A percentile compares a stretch with the other conserved stretches of the same genome.
phyloP scores from a whole-genome alignment of 2,888 invertebrate genomes.

The Dynastes hyllus region DNA sequence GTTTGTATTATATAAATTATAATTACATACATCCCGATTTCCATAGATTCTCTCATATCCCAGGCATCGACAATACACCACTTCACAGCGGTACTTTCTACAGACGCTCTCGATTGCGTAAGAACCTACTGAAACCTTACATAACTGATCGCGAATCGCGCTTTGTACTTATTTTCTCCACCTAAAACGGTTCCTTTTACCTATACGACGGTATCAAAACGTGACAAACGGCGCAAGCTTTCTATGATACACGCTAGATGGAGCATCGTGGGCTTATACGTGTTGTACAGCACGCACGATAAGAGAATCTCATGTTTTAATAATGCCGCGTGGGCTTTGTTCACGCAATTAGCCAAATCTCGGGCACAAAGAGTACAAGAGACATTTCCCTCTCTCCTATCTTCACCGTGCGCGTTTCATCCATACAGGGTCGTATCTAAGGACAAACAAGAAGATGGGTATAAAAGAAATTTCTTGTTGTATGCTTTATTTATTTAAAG shows the following conservation, averaged over 20 bases:
- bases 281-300: not conserved
- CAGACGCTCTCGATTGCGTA: not conserved
- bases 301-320: slow-evolving; percentile 59
- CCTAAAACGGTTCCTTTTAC: no score
- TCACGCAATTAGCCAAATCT: slow-evolving; percentile 63
- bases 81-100: not conserved
- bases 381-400: not conserved
- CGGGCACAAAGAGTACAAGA: slow-evolving; percentile 48
- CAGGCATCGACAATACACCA: not conserved
- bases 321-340: slow-evolving; percentile 60
- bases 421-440: not conserved
- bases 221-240: not conserved
- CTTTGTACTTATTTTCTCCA: slow-evolving; percentile 2
- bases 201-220: slow-evolving; percentile 1
- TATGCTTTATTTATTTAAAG: not conserved
- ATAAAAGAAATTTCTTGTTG: not conserved
- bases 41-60: not conserved
- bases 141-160: not conserved
- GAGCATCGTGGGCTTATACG: not conserved
- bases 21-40: no score
- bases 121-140: not conserved
- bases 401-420: not conserved
- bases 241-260: not conserved
- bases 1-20: no score
- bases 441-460: not conserved